phyloP scores from a whole-genome alignment of 1,140 invertebrate genomes.

The Sipha flava region DNA sequence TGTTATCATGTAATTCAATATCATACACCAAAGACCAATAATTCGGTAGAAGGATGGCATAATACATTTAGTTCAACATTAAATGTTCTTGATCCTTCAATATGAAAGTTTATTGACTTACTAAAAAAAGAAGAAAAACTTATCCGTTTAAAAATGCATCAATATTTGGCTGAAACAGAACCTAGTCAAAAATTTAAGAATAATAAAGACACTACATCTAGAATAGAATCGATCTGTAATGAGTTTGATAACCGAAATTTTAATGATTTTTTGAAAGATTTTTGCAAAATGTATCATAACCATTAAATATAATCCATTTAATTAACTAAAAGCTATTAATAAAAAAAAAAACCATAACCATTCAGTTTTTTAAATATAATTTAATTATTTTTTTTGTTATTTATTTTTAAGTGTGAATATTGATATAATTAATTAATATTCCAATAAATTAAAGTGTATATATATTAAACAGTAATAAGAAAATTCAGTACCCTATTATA shows the following conservation, averaged over 20 bases:
- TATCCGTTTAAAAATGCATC: background rate
- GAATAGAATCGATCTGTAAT: no score
- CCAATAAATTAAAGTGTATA: no score
- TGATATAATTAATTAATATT: no score
- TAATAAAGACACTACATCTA: background rate
- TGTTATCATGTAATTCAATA: background rate
- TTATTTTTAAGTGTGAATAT: no score
- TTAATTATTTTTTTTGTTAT: no score
- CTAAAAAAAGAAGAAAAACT: background rate
- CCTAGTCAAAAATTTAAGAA: background rate
- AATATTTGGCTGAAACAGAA: background rate
- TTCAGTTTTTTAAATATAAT: no score
- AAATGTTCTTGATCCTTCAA: background rate
- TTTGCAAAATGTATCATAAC: background rate
- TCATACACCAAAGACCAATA: background rate
- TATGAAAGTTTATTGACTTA: background rate
- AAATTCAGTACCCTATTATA: no score
- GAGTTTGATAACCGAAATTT: no score
- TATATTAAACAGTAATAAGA: no score
- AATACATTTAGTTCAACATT: background rate
- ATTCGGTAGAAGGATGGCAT: background rate
- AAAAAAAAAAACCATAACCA: no score
- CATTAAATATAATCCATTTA: no score
- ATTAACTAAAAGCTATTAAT: no score
- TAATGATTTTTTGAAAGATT: background rate